Conservation (phyloP, 2,113 vertebrate genomes). For the Poecile atricapillus region DNA sequence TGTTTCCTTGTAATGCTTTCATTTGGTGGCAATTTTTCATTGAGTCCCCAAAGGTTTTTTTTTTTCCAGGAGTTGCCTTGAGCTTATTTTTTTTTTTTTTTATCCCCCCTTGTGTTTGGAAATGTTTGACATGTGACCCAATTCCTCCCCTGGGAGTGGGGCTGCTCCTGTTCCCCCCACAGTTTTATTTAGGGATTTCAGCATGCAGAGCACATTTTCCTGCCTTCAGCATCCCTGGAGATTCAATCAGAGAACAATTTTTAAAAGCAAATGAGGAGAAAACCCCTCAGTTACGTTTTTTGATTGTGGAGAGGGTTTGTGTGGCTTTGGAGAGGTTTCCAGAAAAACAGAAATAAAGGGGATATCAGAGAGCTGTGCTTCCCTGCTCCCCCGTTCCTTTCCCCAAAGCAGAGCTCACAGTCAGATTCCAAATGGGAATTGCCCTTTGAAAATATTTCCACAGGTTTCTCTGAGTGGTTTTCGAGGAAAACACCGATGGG, state of each 20-base stretch:
- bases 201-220: conserved; percentile 6
- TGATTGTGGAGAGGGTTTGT: background rate
- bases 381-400: background rate
- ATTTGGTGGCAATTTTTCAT: conserved; percentile 66
- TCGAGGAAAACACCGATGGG: background rate
- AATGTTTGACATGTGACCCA: conserved; percentile 16
- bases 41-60: conserved; percentile 55
- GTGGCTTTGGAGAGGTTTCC: conserved; percentile 8
- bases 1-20: conserved; percentile 68
- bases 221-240: conserved; percentile 25
- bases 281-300: background rate
- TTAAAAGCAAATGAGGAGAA: conserved; percentile 34
- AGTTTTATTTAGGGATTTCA: background rate
- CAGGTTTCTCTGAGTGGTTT: accelerated
- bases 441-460: too few relatives aligned
- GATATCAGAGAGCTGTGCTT: background rate
- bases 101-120: background rate
- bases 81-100: background rate
- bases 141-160: background rate
- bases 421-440: background rate
- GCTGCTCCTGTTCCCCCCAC: background rate
- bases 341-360: background rate
- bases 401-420: accelerated
- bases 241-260: conserved; percentile 61
- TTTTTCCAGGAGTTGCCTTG: conserved; percentile 54